These are phyloP conservation scores for Drosophila parthenogenetica DNA, from an alignment of 2,888 invertebrate species.

Conservation along the genomic window DNA sequence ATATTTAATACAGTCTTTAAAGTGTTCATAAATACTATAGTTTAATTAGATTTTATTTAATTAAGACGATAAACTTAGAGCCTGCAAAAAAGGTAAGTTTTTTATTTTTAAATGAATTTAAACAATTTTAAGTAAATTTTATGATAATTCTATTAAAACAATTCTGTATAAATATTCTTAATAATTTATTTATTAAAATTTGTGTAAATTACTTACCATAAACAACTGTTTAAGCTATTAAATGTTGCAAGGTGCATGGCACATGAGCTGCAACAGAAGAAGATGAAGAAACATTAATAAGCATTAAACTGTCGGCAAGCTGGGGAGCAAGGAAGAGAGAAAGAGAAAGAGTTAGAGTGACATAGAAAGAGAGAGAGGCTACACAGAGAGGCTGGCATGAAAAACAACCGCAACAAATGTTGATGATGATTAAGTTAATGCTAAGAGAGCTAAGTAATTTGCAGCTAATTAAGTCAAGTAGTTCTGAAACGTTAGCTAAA, in stretches of 20 bases:
- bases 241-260: constrained; percentile 20
- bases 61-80: too few relatives aligned
- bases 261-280: constrained; percentile 12
- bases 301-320: not conserved
- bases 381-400: not conserved
- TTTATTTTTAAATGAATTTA: not conserved
- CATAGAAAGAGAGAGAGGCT: not conserved
- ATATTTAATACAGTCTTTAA: too few relatives aligned
- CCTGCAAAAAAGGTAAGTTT: too few relatives aligned
- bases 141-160: too few relatives aligned
- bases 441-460: constrained; percentile 40
- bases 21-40: too few relatives aligned
- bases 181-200: too few relatives aligned
- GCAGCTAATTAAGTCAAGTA: constrained; percentile 60
- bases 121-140: too few relatives aligned
- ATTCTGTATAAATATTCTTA: too few relatives aligned
- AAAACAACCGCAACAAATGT: constrained; percentile 10
- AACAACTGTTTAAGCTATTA: not conserved
- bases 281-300: constrained; percentile 24
- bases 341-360: not conserved
- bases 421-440: constrained; percentile 21
- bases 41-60: too few relatives aligned
- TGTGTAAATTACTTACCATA: not conserved
- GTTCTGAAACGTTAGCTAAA: constrained; percentile 16
- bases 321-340: not conserved